Conservation (phyloP, 2,113 vertebrate species). For the Melierax canorus region DNA sequence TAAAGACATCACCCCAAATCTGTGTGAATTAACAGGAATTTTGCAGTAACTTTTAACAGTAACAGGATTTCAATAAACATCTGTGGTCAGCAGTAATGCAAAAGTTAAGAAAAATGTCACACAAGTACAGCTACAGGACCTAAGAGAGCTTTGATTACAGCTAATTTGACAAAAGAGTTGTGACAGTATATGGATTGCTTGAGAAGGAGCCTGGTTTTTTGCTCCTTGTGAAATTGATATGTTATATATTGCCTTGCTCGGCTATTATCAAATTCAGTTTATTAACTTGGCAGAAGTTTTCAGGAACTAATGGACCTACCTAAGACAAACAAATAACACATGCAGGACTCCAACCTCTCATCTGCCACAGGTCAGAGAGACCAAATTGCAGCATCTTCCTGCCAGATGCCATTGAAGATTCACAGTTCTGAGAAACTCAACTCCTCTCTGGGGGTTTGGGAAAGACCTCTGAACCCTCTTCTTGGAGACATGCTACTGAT, state of each 20-base stretch:
- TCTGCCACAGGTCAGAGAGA: neutral
- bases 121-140: neutral
- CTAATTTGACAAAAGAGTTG: neutral
- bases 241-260: neutral
- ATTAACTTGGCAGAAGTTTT: neutral
- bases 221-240: neutral
- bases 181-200: neutral
- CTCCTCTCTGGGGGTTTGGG: fast-evolving
- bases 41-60: neutral
- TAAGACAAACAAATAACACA: neutral
- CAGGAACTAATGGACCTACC: neutral
- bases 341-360: neutral
- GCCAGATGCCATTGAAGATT: neutral
- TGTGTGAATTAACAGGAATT: neutral
- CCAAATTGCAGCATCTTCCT: neutral
- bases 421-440: neutral
- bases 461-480: neutral
- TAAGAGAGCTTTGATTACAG: neutral
- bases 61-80: neutral
- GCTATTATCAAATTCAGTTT: neutral
- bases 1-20: neutral
- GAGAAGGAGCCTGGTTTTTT: neutral
- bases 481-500: neutral
- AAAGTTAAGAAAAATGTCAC: neutral
- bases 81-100: neutral